These are phyloP conservation scores for Cyclophora punctaria DNA, from an alignment of 2,888 invertebrate genomes.

Conservation along the genomic window DNA sequence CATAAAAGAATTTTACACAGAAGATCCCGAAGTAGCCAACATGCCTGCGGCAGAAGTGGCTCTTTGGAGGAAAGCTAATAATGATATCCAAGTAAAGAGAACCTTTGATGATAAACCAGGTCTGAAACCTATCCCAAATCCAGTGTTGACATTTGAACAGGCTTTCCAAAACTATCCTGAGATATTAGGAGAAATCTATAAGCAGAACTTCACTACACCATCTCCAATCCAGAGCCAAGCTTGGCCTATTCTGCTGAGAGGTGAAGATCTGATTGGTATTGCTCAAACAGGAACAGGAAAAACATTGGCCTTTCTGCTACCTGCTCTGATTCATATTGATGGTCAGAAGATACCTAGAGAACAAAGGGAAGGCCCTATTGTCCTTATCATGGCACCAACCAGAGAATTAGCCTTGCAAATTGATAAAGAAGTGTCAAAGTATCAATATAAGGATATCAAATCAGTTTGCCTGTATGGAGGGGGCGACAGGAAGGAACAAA, in stretches of 20 bases:
- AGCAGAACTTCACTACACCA: slow-evolving; percentile 86
- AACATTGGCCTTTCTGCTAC: slow-evolving; percentile 94
- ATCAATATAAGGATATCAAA: slow-evolving; percentile 89
- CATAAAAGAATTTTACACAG: slow-evolving; percentile 87
- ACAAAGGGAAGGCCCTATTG: slow-evolving; percentile 86
- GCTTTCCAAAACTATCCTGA: slow-evolving; percentile 88
- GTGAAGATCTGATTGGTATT: slow-evolving; percentile 96
- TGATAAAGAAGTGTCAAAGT: slow-evolving; percentile 92
- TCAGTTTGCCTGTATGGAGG: slow-evolving; percentile 96
- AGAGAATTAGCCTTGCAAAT: slow-evolving; percentile 95
- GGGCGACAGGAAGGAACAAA: slow-evolving; percentile 86
- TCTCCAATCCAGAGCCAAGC: slow-evolving; percentile 95
- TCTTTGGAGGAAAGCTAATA: slow-evolving; percentile 77
- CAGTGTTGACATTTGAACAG: slow-evolving; percentile 86
- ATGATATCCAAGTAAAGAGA: slow-evolving; percentile 83
- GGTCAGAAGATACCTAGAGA: slow-evolving; percentile 84
- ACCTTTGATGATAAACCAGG: slow-evolving; percentile 74
- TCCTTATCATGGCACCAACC: slow-evolving; percentile 93
- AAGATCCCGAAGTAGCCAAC: slow-evolving; percentile 80
- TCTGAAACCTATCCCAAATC: slow-evolving; percentile 80
- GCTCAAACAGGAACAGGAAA: slow-evolving; percentile 97
- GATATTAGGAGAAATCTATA: slow-evolving; percentile 85
- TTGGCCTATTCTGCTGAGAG: slow-evolving; percentile 94
- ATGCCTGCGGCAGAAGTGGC: slow-evolving; percentile 79
- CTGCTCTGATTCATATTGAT: slow-evolving; percentile 94